phyloP scores from a whole-genome alignment of 2,797 vertebrate species.

The Malurus splendens region DNA sequence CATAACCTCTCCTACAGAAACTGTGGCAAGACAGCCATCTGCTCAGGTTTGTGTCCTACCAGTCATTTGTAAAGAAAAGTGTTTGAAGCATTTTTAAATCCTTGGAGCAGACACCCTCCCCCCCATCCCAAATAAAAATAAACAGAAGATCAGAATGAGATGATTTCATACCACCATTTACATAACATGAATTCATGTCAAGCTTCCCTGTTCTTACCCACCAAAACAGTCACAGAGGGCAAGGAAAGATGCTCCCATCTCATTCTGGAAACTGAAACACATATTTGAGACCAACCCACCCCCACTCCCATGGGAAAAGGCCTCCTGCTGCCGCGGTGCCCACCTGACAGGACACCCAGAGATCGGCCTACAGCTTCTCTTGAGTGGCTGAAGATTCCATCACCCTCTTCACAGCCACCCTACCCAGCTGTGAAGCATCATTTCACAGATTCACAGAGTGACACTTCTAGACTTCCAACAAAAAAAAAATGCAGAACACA shows the following conservation, averaged over 20 bases:
- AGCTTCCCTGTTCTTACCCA: constrained; percentile 52
- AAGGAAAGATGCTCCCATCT: constrained; percentile 91
- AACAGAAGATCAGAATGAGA: constrained; percentile 78
- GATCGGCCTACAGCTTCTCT: neutral
- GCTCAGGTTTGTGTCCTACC: neutral
- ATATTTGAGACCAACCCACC: constrained; percentile 33
- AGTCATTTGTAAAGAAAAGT: neutral
- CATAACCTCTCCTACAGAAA: neutral
- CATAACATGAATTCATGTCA: constrained; percentile 54
- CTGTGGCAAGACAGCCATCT: neutral
- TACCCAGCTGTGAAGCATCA: neutral
- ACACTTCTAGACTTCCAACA: neutral
- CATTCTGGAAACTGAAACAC: constrained; percentile 74
- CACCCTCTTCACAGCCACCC: neutral
- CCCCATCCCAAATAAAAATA: constrained; percentile 67
- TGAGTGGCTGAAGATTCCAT: accelerated
- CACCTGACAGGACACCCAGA: neutral
- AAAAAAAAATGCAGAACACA: neutral
- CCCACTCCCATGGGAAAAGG: constrained; percentile 17
- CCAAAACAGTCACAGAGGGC: constrained; percentile 44
- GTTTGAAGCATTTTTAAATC: constrained; percentile 71
- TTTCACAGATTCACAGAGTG: neutral
- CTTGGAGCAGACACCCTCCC: constrained; percentile 68
- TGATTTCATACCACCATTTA: constrained; percentile 60
- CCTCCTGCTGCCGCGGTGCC: neutral